These are phyloP conservation scores for honey bee (Apis mellifera) DNA, from an alignment of 1,140 invertebrate genomes.

Conservation along the genomic window Amel_HAv3.1 CM009943.2:8646501-8647000, in stretches of 20 bases:
- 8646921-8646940: too few species aligned
- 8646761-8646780: slow-evolving; percentile 69
- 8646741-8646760: slow-evolving; percentile 55
- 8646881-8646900: too few species aligned
- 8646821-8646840: background rate
- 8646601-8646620: slow-evolving; percentile 67
- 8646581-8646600: slow-evolving; percentile 48
- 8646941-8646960: background rate
- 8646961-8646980: background rate
- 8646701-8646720: slow-evolving; percentile 42
- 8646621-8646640: slow-evolving; percentile 69
- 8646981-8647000: background rate
- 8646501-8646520: slow-evolving; percentile 60
- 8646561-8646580: slow-evolving; percentile 65
- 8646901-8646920: too few species aligned
- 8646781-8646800: background rate
- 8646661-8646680: slow-evolving; percentile 60
- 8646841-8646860: too few species aligned
- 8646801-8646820: background rate
- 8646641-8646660: slow-evolving; percentile 30
- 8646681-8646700: slow-evolving; percentile 47
- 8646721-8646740: slow-evolving; percentile 29
- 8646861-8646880: background rate
- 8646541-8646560: slow-evolving; percentile 75
- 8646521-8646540: slow-evolving; percentile 72